Percentiles rank a stretch among this genome's conserved stretches.
phyloP scores from a whole-genome alignment of 2,797 vertebrate species.

The Muscicapa striata region DNA sequence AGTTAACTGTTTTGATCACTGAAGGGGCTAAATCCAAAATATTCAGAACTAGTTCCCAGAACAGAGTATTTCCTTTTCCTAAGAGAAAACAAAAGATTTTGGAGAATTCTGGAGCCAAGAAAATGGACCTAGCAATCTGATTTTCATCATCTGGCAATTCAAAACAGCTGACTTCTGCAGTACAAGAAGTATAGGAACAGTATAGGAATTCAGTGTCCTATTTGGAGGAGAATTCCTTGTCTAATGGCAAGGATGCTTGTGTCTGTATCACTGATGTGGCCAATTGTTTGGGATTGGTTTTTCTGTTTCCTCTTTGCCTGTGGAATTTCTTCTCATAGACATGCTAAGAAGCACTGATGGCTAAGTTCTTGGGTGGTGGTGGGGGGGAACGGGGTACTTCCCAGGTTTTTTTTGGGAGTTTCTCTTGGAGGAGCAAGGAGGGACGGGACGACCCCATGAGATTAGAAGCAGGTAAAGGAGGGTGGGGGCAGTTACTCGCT shows the following conservation, averaged over 20 bases:
- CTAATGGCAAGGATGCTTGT: background rate
- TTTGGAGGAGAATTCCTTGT: background rate
- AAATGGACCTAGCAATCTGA: slow-evolving; percentile 8
- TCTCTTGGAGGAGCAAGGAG: too few relatives aligned
- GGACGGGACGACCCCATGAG: too few relatives aligned
- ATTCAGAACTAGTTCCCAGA: background rate
- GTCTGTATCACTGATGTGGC: background rate
- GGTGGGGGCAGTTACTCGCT: too few relatives aligned
- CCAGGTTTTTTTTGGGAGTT: too few relatives aligned
- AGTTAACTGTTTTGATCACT: background rate
- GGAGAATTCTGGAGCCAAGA: background rate
- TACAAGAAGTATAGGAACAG: background rate
- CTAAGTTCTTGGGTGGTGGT: too few relatives aligned
- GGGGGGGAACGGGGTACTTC: too few relatives aligned
- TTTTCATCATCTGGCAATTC: slow-evolving; percentile 8
- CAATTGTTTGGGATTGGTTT: background rate
- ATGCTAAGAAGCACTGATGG: too few relatives aligned
- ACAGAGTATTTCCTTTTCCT: background rate
- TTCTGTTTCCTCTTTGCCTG: too few relatives aligned
- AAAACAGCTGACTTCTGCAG: background rate
- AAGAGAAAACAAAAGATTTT: background rate
- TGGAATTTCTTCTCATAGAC: too few relatives aligned
- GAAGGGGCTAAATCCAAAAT: background rate
- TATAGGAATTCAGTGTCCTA: background rate
- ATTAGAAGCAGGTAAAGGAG: too few relatives aligned